Evolutionary conservation across 2,113 vertebrate species (phyloP).

Genomic region (Osmerus eperlanus): DNA sequence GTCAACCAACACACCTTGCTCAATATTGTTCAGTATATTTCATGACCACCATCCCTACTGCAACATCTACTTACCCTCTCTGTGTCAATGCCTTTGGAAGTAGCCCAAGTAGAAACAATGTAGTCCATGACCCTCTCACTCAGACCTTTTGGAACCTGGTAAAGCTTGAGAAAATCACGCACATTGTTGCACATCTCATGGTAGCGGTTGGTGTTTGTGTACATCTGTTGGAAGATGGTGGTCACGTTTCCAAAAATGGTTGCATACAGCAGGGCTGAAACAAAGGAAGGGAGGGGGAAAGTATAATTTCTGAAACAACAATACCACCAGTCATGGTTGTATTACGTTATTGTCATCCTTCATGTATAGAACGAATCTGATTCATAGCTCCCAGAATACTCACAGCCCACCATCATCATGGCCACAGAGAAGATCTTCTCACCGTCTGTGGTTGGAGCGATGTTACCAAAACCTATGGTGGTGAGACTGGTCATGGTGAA

Average conservation of each 20-base stretch:
- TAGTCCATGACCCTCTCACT: conserved; percentile 99
- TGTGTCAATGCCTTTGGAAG: conserved; percentile 99
- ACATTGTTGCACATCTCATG: conserved; percentile 99
- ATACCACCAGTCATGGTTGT: no score
- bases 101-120: conserved; percentile 98
- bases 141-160: conserved; percentile 97
- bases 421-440: conserved; percentile 99
- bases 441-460: conserved; percentile 94
- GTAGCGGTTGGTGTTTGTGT: conserved; percentile 98
- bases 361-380: no score
- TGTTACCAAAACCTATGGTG: conserved; percentile 98
- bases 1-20: no score
- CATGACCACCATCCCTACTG: neutral
- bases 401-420: conserved; percentile 99
- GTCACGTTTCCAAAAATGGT: conserved; percentile 99
- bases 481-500: conserved; percentile 99
- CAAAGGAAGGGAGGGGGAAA: neutral
- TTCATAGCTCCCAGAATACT: conserved; percentile 65
- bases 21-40: neutral
- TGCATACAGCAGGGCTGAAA: conserved; percentile 93
- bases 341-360: no score
- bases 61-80: conserved; percentile 82
- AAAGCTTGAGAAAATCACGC: conserved; percentile 95
- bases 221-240: conserved; percentile 99
- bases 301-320: neutral